Evolutionary conservation across 1,140 invertebrate genomes (phyloP), one percentile per base, ranked within the genome.

Genomic region (Anagrus nilaparvatae): DNA sequence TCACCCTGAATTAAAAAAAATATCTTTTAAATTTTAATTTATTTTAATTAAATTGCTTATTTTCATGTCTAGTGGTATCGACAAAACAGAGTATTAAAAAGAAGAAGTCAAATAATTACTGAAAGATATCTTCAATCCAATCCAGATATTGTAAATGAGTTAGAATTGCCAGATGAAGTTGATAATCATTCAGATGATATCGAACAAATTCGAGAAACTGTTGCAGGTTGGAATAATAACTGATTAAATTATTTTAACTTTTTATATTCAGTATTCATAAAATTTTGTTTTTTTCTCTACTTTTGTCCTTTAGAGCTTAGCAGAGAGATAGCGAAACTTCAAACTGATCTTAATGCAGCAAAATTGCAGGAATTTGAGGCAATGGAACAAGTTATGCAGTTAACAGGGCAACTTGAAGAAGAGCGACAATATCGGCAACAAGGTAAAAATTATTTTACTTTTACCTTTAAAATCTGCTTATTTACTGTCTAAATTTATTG

Each of bases 291-390:
- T 6, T 13, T 40, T 10, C 27, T 23, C 19, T 28, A 30, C 19
- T 31, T 31, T 16, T 6, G 13, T 23, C 46, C 54, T 51, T 5
- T 61, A 59, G 78, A 78, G 38, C 60, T 84, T 10, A 79, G 76
- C 41, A 60, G 65, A 35, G 75, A 80, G 55, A 67, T 82, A 12
- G 79, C 77, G 0, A 61, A 71, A 23, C 59, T 83, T 13, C 80
- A 82, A 59, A 76, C 80, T 0, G 79, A 82, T 53, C 59, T 80
- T 12, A 78, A 72, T 56, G 57, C 74, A 2, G 73, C 76, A 0
- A 70, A 72, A 16, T 63, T 82, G 28, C 72, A 76, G 34, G 80
- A 83, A 62, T 82, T 82, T 45, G 80, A 82, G 51, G 77, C 80
- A 0, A 77, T 78, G 35, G 80, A 83, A 54, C 65, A 76, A 46